These are phyloP conservation scores for Pomacea maculata DNA, from an alignment of 1,140 invertebrate species.

Conservation along the genomic window DNA sequence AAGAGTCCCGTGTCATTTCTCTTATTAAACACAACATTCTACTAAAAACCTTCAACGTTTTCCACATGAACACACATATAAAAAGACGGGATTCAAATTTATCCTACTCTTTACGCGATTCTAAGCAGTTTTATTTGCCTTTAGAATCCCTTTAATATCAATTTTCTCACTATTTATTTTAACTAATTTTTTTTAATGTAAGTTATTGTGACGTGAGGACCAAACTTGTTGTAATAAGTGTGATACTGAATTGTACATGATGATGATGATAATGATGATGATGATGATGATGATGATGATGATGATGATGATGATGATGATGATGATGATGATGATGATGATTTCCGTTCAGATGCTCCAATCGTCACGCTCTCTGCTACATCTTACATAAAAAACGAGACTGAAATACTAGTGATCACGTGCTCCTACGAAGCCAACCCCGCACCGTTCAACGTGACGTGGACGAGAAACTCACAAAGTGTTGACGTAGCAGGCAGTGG, in stretches of 20 bases:
- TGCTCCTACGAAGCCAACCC: neutral
- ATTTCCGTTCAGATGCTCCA: neutral
- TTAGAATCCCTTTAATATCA: too few species aligned
- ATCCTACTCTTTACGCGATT: too few species aligned
- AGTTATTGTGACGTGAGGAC: too few species aligned
- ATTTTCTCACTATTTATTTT: too few species aligned
- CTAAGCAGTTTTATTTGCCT: too few species aligned
- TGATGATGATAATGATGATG: slow-evolving; percentile 15
- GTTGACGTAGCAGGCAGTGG: neutral
- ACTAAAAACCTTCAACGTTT: too few species aligned
- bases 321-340: slow-evolving; percentile 2
- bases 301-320: slow-evolving; percentile 15
- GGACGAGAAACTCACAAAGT: neutral
- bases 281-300: slow-evolving; percentile 16
- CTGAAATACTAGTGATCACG: neutral
- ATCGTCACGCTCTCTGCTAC: neutral
- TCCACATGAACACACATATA: too few species aligned
- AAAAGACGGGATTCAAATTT: too few species aligned
- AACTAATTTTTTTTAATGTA: too few species aligned
- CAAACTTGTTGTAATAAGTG: neutral
- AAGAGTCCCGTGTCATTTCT: too few species aligned
- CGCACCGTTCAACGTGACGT: neutral
- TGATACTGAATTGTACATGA: neutral
- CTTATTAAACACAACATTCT: too few species aligned
- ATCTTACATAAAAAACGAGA: neutral